These are phyloP conservation scores for Latrodectus geometricus DNA, from an alignment of 1,140 invertebrate genomes.

Conservation along the genomic window DNA sequence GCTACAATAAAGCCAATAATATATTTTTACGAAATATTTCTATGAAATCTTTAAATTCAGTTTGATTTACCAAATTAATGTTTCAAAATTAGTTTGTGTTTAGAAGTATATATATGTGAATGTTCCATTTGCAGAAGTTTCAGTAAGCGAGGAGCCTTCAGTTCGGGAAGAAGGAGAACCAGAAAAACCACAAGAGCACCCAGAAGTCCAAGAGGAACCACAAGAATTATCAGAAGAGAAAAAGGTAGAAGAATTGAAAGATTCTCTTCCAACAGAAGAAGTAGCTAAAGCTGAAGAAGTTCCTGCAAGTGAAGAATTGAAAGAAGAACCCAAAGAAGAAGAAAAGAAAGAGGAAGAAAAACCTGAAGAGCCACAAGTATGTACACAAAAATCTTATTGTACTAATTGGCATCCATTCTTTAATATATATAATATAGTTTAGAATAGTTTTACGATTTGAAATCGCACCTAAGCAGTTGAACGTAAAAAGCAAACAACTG, in stretches of 20 bases:
- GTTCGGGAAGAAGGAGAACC: background rate
- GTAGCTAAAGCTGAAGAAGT: slow-evolving; percentile 5
- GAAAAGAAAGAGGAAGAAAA: background rate
- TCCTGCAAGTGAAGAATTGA: background rate
- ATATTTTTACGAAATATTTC: no score
- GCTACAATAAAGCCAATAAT: no score
- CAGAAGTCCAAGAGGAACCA: background rate
- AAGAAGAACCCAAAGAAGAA: background rate
- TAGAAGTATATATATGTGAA: no score
- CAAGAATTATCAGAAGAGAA: background rate
- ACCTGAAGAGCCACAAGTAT: slow-evolving; percentile 1
- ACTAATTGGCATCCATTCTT: no score
- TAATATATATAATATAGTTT: no score
- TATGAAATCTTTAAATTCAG: no score
- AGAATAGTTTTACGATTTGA: no score
- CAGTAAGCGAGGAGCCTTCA: background rate
- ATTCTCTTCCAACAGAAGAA: background rate
- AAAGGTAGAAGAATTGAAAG: background rate
- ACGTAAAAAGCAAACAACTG: no score
- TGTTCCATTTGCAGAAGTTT: background rate
- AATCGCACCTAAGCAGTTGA: no score
- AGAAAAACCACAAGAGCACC: background rate
- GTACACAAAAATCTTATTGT: no score
- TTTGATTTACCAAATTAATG: no score
- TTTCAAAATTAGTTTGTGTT: no score